A percentile compares a stretch with the other conserved stretches of the same genome.
phyloP scores from a whole-genome alignment of 2,113 vertebrate genomes.

The Cheirogaleus medius region DNA sequence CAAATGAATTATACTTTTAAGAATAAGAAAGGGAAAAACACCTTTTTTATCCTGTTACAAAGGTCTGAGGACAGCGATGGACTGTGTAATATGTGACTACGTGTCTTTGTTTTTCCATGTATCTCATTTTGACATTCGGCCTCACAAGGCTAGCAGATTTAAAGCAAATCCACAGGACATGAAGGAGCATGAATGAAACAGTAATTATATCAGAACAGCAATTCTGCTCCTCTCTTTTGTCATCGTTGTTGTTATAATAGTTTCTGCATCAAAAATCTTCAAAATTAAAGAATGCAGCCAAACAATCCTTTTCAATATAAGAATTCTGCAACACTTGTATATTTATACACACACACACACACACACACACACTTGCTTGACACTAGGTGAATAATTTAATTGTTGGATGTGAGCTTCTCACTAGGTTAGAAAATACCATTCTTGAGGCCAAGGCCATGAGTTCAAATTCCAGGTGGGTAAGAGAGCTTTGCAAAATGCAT shows the following conservation, averaged over 20 bases:
- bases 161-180: slow-evolving; percentile 48
- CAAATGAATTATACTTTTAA: not conserved
- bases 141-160: slow-evolving; percentile 47
- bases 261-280: slow-evolving; percentile 25
- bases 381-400: not conserved
- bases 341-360: not conserved
- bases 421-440: not conserved
- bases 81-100: not conserved
- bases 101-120: slow-evolving; percentile 55
- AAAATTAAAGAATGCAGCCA: not conserved
- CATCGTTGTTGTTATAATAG: not conserved
- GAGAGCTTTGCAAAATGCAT: not conserved
- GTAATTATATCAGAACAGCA: slow-evolving; percentile 57
- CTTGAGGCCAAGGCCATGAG: slow-evolving; percentile 3
- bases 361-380: not conserved
- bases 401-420: not conserved
- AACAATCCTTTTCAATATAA: not conserved
- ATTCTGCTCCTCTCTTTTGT: not conserved
- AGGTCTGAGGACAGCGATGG: slow-evolving; percentile 6
- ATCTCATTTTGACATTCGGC: slow-evolving; percentile 67
- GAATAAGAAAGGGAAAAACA: not conserved
- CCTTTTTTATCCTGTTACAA: not conserved
- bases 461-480: slow-evolving; percentile 24
- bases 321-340: not conserved
- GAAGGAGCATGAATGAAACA: not conserved